These are phyloP conservation scores for Drosophila rellima DNA, from an alignment of 2,888 invertebrate genomes.

Conservation along the genomic window DNA sequence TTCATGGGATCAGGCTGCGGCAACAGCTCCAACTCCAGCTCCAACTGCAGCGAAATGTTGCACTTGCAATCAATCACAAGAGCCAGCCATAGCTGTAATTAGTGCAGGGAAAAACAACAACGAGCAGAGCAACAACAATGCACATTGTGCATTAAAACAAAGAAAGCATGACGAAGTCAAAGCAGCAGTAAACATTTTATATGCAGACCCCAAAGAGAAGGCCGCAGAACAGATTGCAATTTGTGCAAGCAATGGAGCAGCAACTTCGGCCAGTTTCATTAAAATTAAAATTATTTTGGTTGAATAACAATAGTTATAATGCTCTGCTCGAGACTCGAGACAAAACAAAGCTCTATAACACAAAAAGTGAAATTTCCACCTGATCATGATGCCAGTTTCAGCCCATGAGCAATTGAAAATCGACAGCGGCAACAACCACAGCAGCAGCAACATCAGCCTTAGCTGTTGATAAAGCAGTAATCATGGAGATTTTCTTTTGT, in stretches of 20 bases:
- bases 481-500: constrained; percentile 59
- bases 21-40: constrained; percentile 31
- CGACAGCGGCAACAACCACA: constrained; percentile 38
- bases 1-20: constrained; percentile 69
- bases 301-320: constrained; percentile 80
- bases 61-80: constrained; percentile 81
- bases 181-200: constrained; percentile 36
- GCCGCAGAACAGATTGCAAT: constrained; percentile 79
- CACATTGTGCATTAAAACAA: constrained; percentile 69
- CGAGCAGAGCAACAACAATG: constrained; percentile 62
- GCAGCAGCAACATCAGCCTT: constrained; percentile 29
- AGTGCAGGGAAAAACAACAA: constrained; percentile 78
- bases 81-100: constrained; percentile 68
- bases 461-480: constrained; percentile 29
- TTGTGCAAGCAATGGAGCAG: constrained; percentile 83
- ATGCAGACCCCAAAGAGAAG: constrained; percentile 56
- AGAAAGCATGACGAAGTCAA: constrained; percentile 77
- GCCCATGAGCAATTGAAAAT: constrained; percentile 58
- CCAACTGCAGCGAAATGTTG: constrained; percentile 54
- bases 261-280: constrained; percentile 77
- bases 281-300: constrained; percentile 72
- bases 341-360: constrained; percentile 19
- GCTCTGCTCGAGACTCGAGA: constrained; percentile 36
- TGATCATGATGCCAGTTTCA: constrained; percentile 45
- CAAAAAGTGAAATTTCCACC: constrained; percentile 75